Base-by-base conservation (phyloP, 2,888 invertebrate genomes). In the Drosophila paracracens region DNA sequence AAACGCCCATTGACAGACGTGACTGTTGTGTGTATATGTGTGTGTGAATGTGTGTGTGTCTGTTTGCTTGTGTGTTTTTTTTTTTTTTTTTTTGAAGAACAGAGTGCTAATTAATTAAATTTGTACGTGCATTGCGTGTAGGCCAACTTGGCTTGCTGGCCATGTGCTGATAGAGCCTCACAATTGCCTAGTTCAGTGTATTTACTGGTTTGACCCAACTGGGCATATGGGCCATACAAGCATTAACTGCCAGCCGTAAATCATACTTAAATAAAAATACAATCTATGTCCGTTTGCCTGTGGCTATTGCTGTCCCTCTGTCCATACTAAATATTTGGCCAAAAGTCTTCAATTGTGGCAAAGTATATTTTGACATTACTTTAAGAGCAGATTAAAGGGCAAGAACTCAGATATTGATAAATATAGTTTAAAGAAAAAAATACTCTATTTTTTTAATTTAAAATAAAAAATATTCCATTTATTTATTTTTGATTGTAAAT, bases 61-160 rank as follows among this genome's bases (percentile, higher is more conserved):
- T 38, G 18, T 7, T 21, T 21, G 46, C 67, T 36, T 71, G 27
- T 70, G 67, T 82, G 33, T 33, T 33, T 3, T 11, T 31, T 31
- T 33, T 77, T 48, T 2, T 54, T 21, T 21, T 53, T 83, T 80
- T 84, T 78, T 75, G 79, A 76, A 68, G 81, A 88, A 88, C 83
- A 88, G 81, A 88, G 86, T 88, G 88, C 88, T 84, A 88, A 88
- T 88, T 84, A 84, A 84, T 84, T 84, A 88, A 88, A 84, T 84
- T 88, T 88, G 88, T 84, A 88, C 84, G 88, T 84, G 84, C 71
- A 63, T 64, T 74, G 73, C 72, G 77, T 74, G 70, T 83, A 80
- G 70, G 74, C 73, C 78, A 70, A 70, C 25, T 69, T 70, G 63
- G 31, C 82, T 74, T 70, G 80, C 82, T 83, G 83, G 84, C 84